Percentiles rank a stretch among this genome's conserved stretches.
These are phyloP conservation scores for Chauna torquata DNA, from an alignment of 2,113 vertebrate genomes.

Conservation along the genomic window DNA sequence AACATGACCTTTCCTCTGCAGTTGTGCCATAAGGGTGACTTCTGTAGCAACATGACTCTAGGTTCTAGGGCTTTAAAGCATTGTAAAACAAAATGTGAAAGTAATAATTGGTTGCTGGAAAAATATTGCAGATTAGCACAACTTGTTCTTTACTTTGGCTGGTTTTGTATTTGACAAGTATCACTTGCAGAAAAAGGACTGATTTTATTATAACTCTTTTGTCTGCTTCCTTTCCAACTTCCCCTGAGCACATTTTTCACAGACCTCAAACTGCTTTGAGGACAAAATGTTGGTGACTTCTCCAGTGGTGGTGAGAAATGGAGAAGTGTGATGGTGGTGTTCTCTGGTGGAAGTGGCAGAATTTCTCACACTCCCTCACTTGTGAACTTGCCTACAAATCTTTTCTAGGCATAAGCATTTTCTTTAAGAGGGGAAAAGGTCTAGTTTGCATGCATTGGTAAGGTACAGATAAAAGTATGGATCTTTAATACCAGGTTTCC, in stretches of 20 bases:
- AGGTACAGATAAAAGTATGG: background rate
- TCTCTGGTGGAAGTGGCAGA: background rate
- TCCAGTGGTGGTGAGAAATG: background rate
- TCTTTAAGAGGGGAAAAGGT: background rate
- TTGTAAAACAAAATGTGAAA: constrained; percentile 27
- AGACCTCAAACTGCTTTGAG: background rate
- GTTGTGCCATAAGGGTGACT: background rate
- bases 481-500: background rate
- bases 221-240: constrained; percentile 31
- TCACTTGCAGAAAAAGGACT: constrained; percentile 26
- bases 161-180: constrained; percentile 50
- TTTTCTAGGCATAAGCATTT: background rate
- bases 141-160: constrained; percentile 48
- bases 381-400: background rate
- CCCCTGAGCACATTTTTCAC: background rate
- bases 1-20: background rate
- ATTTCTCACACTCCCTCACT: constrained; percentile 4
- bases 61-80: background rate
- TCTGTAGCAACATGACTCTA: background rate
- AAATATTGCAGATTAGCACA: constrained; percentile 48
- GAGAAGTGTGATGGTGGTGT: background rate
- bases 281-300: background rate
- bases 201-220: constrained; percentile 46
- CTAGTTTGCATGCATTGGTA: background rate
- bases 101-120: constrained; percentile 23